A percentile compares a stretch with the other conserved stretches of the same genome.
Conservation (phyloP, 2,113 vertebrate genomes). For the Acrocephalus arundinaceus region DNA sequence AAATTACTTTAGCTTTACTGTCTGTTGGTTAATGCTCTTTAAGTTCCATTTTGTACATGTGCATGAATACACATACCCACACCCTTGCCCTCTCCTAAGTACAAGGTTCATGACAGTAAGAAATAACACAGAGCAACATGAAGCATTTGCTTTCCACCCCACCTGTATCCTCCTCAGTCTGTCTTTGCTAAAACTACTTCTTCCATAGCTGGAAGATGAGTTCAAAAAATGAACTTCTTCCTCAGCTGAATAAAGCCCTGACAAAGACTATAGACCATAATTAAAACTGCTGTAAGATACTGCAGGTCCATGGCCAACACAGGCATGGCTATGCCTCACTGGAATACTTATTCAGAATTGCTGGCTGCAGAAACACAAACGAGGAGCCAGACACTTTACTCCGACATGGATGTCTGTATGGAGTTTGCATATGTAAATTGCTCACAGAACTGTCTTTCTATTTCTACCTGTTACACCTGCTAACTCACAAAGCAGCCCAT, state of each 20-base stretch:
- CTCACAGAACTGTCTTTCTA: not conserved
- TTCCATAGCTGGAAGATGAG: not conserved
- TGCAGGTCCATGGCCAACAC: not conserved
- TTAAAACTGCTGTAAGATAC: not conserved
- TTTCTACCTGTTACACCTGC: not conserved
- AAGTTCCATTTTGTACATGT: not conserved
- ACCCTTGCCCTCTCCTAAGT: not conserved
- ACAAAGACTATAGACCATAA: not conserved
- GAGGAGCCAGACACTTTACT: not conserved
- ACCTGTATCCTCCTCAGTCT: not conserved
- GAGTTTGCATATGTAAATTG: not conserved
- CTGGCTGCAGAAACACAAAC: not conserved
- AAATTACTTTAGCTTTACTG: not conserved
- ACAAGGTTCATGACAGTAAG: not conserved
- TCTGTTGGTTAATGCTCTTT: not conserved
- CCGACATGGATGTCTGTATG: accelerated
- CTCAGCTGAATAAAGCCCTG: not conserved
- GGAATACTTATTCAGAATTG: not conserved
- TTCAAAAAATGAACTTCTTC: not conserved
- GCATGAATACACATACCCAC: not conserved
- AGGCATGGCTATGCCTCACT: accelerated
- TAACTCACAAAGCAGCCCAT: not conserved
- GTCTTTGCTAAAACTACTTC: not conserved
- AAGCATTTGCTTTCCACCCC: not conserved
- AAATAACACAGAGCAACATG: not conserved